A percentile compares a stretch with the other conserved stretches of the same genome.
Evolutionary conservation across 2,113 vertebrate species (phyloP).

Genomic region (Puntigrus tetrazona): DNA sequence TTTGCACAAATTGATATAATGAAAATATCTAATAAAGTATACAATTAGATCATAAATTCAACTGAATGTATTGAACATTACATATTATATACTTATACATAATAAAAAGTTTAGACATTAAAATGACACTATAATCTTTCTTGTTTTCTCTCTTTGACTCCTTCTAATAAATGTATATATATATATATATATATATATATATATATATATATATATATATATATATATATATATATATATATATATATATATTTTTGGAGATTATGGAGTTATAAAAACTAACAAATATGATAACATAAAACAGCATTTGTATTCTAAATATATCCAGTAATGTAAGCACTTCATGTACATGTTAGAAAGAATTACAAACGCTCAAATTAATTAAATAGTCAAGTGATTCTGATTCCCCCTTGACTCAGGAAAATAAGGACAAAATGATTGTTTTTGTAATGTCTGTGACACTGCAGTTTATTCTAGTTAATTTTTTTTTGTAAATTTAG

Average conservation of each 20-base stretch:
- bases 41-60: neutral
- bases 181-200: too few relatives aligned
- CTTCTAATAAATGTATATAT: neutral
- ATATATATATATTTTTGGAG: too few relatives aligned
- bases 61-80: neutral
- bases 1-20: neutral
- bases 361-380: neutral
- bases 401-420: neutral
- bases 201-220: too few relatives aligned
- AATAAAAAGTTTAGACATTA: too few relatives aligned
- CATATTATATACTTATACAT: too few relatives aligned
- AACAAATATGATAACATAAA: neutral
- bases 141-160: neutral
- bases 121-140: neutral
- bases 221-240: too few relatives aligned
- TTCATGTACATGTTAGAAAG: neutral
- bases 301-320: neutral
- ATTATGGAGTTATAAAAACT: neutral
- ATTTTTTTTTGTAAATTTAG: neutral
- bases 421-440: neutral
- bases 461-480: neutral
- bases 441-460: neutral
- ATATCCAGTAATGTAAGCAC: neutral
- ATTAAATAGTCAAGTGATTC: neutral
- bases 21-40: neutral